Percentiles rank a stretch among this genome's conserved stretches.
Evolutionary conservation across 2,797 vertebrate genomes (phyloP).

Genomic region (Fistularia commersonii): DNA sequence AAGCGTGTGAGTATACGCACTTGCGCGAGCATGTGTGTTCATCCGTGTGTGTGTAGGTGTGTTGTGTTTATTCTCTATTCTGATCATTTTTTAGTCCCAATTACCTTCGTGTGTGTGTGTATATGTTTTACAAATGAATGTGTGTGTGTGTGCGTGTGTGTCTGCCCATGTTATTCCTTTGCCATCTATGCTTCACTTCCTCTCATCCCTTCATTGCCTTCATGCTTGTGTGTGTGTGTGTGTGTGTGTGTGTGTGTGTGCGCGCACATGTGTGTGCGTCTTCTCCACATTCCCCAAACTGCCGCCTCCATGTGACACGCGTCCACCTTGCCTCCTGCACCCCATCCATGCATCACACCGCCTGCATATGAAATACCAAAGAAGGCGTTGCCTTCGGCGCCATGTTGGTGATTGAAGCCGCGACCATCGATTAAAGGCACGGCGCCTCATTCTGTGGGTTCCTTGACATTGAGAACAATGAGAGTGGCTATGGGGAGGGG

Average conservation of each 20-base stretch:
- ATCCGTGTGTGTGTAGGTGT: too few relatives aligned
- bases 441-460: conserved; percentile 5
- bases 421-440: conserved; percentile 48
- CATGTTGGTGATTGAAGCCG: conserved; percentile 41
- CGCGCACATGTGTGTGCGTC: conserved; percentile 3
- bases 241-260: background rate
- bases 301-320: conserved; percentile 30
- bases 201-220: too few relatives aligned
- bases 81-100: too few relatives aligned
- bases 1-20: too few relatives aligned
- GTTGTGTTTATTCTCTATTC: too few relatives aligned
- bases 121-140: too few relatives aligned
- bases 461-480: conserved; percentile 44
- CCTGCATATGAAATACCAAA: conserved; percentile 58
- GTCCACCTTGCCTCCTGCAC: conserved; percentile 14
- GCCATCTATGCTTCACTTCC: too few relatives aligned
- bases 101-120: too few relatives aligned
- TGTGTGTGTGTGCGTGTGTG: too few relatives aligned
- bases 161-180: too few relatives aligned
- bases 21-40: too few relatives aligned
- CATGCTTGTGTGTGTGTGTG: background rate
- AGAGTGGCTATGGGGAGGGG: conserved; percentile 6
- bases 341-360: conserved; percentile 57
- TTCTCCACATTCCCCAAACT: conserved; percentile 10
- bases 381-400: conserved; percentile 42